Evolutionary conservation across 1,140 invertebrate species (phyloP), one percentile per base, ranked within the genome.

Genomic region (Phortica variegata): DNA sequence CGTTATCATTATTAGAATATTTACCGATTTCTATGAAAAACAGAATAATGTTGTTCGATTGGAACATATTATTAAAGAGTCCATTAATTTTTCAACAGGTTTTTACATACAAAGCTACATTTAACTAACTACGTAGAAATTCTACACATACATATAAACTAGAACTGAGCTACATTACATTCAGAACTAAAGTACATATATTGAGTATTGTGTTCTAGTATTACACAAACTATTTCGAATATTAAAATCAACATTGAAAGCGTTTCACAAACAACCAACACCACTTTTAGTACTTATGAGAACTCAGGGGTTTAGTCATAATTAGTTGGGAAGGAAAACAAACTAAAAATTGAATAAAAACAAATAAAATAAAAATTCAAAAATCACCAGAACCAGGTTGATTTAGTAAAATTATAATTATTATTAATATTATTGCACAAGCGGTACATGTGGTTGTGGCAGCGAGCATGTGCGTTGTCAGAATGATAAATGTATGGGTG

Each of bases 11-110:
- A 31, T 16, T 26, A 73, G n/a, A n/a, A n/a, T 73, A 65, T 51
- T 73, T 73, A 73, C 70, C 70, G 47, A 47, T 53, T 50, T 47
- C 70, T 73, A 56, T 16, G 19, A 34, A 62, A 49, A 43, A 63
- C 15, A 60, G 31, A 54, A 43, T 51, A 54, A 51, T 45, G 38
- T 38, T 38, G 48, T 23, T 42, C 44, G 54, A 68, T 66, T 66
- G 68, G 50, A 63, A 53, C 16, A 37, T 38, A 40, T 41, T 29
- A 36, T 31, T 33, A 20, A 43, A 38, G n/a, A n/a, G n/a, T 31
- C 13, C 3, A 1, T 3, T 48, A 7, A 13, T 7, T 7, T 41
- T 44, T 33, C 31, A 45, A 31, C 23, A 50, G 52, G 21, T 45
- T 46, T 41, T 34, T 62, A 56, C 39, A 17, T 20, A 44, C 13